These are phyloP conservation scores for Noctuana brunneofusca DNA, from an alignment of 2,888 invertebrate species.

Conservation along the genomic window DNA sequence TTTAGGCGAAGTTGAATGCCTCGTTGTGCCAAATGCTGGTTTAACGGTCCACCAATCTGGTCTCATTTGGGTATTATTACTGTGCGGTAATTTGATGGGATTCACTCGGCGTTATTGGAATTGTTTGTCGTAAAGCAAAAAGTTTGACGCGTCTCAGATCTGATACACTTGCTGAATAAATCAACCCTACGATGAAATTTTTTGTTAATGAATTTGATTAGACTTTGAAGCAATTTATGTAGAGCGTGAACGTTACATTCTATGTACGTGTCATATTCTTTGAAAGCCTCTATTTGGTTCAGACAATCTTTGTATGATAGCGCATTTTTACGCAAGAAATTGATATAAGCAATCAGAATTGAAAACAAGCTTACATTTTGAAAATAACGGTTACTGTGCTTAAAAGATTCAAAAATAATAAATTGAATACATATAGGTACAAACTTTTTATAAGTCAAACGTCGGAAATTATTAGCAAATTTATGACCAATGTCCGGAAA, in stretches of 20 bases:
- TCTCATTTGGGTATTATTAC: slow-evolving; percentile 37
- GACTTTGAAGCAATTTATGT: slow-evolving; percentile 11
- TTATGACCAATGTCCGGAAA: slow-evolving; percentile 43
- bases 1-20: slow-evolving; percentile 38
- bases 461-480: not conserved
- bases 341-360: slow-evolving; percentile 11
- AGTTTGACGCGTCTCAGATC: slow-evolving; percentile 45
- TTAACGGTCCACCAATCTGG: slow-evolving; percentile 54
- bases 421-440: not conserved
- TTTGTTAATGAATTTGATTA: slow-evolving; percentile 25
- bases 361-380: not conserved
- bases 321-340: slow-evolving; percentile 6
- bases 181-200: slow-evolving; percentile 5
- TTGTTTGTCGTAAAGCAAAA: slow-evolving; percentile 11
- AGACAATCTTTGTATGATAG: not conserved
- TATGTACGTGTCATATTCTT: slow-evolving; percentile 4
- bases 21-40: slow-evolving; percentile 42
- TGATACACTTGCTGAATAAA: slow-evolving; percentile 38
- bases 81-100: slow-evolving; percentile 31
- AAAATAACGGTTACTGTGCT: not conserved
- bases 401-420: not conserved
- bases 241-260: slow-evolving; percentile 12
- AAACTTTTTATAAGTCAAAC: not conserved
- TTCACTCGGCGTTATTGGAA: slow-evolving; percentile 15
- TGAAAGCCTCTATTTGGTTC: slow-evolving; percentile 7